phyloP scores from a whole-genome alignment of 2,113 vertebrate genomes.

The Gobio gobio region DNA sequence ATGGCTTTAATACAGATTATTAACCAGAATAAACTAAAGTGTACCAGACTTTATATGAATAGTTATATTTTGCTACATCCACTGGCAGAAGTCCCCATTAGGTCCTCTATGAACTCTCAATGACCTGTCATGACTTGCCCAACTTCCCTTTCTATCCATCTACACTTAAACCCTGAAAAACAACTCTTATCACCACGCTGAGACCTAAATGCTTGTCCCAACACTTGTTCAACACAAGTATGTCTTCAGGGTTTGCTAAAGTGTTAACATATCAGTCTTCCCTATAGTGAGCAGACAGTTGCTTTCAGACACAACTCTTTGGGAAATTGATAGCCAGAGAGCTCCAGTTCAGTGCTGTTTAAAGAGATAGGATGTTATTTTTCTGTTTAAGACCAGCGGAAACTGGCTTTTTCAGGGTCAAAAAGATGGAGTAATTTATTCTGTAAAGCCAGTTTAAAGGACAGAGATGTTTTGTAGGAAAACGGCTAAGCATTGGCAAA shows the following conservation, averaged over 20 bases:
- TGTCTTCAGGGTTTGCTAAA: neutral
- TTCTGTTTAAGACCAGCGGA: neutral
- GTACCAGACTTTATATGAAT: neutral
- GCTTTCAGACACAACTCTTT: neutral
- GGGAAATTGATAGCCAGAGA: slow-evolving; percentile 11
- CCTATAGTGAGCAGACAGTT: neutral
- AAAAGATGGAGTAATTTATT: neutral
- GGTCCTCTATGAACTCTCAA: neutral
- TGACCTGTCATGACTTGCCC: neutral
- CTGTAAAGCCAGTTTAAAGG: neutral
- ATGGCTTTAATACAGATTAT: neutral
- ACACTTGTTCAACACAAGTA: slow-evolving; percentile 2
- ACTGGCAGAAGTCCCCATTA: neutral
- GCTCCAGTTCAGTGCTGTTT: neutral
- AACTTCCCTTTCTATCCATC: neutral
- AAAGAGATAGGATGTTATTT: neutral
- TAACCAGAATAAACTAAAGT: neutral
- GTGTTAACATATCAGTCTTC: neutral
- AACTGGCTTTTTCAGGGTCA: neutral
- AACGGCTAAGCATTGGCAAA: neutral
- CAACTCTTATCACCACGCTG: neutral
- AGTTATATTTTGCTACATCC: neutral
- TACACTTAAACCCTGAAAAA: neutral
- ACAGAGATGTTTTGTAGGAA: neutral
- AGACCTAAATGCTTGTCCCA: slow-evolving; percentile 21